Evolutionary conservation across 2,797 vertebrate species (phyloP).

Genomic region (Phrynocephalus guinanensis): DNA sequence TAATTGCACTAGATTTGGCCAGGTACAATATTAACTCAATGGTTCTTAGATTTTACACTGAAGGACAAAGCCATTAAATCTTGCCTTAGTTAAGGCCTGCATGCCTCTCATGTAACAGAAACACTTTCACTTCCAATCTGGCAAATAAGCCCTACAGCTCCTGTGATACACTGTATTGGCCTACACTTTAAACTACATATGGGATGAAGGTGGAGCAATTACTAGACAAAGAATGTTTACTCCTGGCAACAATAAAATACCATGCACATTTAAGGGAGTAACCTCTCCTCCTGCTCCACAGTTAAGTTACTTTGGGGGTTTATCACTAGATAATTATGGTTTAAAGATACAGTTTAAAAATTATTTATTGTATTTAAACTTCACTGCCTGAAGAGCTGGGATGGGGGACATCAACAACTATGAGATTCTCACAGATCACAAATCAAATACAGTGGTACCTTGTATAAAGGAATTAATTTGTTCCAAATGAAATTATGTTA

Average conservation of each 20-base stretch:
- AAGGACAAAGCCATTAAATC: neutral
- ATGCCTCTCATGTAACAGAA: neutral
- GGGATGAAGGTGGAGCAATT: neutral
- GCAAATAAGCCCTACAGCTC: neutral
- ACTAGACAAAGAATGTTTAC: neutral
- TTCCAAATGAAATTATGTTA: no score
- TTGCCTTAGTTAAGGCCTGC: neutral
- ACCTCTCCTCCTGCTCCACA: neutral
- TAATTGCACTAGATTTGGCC: neutral
- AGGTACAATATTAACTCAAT: conserved; percentile 6
- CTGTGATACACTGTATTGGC: neutral
- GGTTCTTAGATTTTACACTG: neutral
- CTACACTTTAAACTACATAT: neutral
- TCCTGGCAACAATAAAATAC: neutral
- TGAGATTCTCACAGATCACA: neutral
- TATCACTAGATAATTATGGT: neutral
- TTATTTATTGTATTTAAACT: no score
- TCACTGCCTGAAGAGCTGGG: neutral
- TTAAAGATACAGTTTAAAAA: neutral
- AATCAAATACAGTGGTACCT: neutral
- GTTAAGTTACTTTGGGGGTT: neutral
- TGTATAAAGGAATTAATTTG: no score
- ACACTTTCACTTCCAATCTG: neutral
- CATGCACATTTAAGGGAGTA: neutral
- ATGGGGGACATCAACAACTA: neutral